Percentiles rank a stretch among this genome's conserved stretches.
Conservation (phyloP, 2,888 invertebrate species). For the Hemaris fuciformis region DNA sequence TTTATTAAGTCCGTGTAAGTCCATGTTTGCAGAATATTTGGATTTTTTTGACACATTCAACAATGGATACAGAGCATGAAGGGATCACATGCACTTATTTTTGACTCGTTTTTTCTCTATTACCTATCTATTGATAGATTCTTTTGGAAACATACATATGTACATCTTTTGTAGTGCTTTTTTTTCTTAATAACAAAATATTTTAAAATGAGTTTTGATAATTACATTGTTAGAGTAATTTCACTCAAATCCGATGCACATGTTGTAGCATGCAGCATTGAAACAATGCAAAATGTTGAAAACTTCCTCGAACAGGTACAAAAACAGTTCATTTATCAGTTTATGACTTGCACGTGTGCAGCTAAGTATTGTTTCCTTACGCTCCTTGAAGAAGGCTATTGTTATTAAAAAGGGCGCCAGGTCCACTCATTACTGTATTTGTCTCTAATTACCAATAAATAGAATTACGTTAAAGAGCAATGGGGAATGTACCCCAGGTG, state of each 20-base stretch:
- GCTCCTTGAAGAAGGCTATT: conserved; percentile 20
- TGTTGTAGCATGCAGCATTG: conserved; percentile 55
- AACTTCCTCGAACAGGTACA: conserved; percentile 58
- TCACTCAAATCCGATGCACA: conserved; percentile 49
- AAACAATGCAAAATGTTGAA: conserved; percentile 44
- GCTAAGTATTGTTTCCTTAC: conserved; percentile 38
- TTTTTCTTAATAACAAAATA: background rate
- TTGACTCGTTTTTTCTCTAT: background rate
- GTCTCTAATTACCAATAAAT: background rate
- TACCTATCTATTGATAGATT: background rate
- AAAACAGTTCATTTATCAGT: conserved; percentile 41
- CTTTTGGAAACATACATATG: background rate
- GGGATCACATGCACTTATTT: conserved; percentile 21
- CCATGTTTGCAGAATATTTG: conserved; percentile 56
- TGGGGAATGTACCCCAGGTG: background rate
- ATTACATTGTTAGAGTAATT: background rate
- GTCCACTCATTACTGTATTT: conserved; percentile 1
- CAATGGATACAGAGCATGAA: conserved; percentile 10
- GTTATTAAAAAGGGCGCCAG: conserved; percentile 20
- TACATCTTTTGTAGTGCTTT: background rate
- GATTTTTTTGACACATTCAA: conserved; percentile 16
- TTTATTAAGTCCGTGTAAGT: conserved; percentile 77
- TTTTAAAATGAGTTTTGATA: background rate
- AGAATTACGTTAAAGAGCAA: background rate
- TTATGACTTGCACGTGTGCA: conserved; percentile 70